These are phyloP conservation scores for Sphyrna mokarran DNA, from an alignment of 2,113 vertebrate species.

Conservation along the genomic window DNA sequence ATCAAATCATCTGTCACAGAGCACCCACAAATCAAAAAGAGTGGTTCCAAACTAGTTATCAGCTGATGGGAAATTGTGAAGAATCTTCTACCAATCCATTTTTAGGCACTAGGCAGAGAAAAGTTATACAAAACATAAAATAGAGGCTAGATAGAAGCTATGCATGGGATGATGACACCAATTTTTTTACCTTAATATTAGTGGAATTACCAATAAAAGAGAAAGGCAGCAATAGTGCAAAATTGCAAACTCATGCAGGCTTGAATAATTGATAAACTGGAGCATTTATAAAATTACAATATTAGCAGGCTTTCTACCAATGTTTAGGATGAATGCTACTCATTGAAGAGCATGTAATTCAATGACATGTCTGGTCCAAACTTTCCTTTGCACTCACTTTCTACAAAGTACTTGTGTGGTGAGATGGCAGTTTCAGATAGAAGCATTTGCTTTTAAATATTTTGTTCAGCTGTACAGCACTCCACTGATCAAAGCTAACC, in stretches of 20 bases:
- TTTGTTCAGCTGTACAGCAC: neutral
- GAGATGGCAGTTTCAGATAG: neutral
- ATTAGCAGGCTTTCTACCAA: neutral
- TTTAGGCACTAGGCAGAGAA: neutral
- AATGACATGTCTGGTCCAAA: neutral
- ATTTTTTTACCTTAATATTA: neutral
- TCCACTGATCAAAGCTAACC: neutral
- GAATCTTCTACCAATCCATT: neutral
- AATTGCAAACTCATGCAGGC: neutral
- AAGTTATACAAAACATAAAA: neutral
- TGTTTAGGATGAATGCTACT: neutral
- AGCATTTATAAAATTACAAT: neutral
- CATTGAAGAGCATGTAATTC: neutral
- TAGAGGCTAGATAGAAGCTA: neutral
- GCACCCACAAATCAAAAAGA: neutral
- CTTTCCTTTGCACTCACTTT: neutral
- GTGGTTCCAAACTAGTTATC: neutral
- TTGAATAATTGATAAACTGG: neutral
- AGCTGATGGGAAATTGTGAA: neutral
- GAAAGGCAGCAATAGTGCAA: neutral
- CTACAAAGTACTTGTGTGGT: neutral
- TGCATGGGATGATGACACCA: no score
- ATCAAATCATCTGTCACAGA: neutral
- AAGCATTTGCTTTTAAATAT: neutral
- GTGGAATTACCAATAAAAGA: neutral